Conservation (phyloP, 2,888 invertebrate species). For the Ephialtes manifestator region DNA sequence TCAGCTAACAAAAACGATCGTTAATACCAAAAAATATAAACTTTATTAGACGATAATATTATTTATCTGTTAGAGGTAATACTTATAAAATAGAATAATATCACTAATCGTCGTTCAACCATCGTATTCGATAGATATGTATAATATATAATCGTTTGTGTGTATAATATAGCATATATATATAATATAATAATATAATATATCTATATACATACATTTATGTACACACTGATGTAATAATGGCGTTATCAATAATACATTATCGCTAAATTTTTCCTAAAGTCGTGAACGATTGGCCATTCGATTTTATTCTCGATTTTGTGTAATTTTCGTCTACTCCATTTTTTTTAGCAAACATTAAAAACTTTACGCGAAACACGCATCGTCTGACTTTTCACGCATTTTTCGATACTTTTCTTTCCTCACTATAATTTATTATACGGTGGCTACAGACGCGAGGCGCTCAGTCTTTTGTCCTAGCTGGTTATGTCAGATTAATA, state of each 20-base stretch:
- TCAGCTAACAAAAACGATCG: slow-evolving; percentile 63
- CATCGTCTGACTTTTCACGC: slow-evolving; percentile 3
- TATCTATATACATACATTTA: slow-evolving; percentile 65
- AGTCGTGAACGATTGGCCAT: slow-evolving; percentile 77
- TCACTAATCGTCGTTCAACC: slow-evolving; percentile 79
- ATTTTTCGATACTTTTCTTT: slow-evolving; percentile 47
- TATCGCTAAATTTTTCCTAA: slow-evolving; percentile 75
- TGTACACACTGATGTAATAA: slow-evolving; percentile 70
- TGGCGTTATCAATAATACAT: slow-evolving; percentile 80
- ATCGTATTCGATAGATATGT: slow-evolving; percentile 80
- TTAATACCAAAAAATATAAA: slow-evolving; percentile 84
- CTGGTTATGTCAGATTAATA: slow-evolving; percentile 73
- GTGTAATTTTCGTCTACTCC: slow-evolving; percentile 68
- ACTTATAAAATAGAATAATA: slow-evolving; percentile 82
- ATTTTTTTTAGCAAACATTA: slow-evolving; percentile 44
- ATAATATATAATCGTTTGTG: slow-evolving; percentile 74
- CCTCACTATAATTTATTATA: slow-evolving; percentile 62
- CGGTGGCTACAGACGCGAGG: slow-evolving; percentile 76
- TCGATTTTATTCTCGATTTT: slow-evolving; percentile 71
- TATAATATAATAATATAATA: slow-evolving; percentile 60
- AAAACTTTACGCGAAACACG: slow-evolving; percentile 40
- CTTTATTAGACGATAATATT: slow-evolving; percentile 81
- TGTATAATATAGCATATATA: slow-evolving; percentile 47
- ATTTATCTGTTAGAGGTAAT: slow-evolving; percentile 71
- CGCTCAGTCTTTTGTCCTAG: slow-evolving; percentile 82